Conservation (phyloP, 2,888 invertebrate species). For the Apotomis capreana region DNA sequence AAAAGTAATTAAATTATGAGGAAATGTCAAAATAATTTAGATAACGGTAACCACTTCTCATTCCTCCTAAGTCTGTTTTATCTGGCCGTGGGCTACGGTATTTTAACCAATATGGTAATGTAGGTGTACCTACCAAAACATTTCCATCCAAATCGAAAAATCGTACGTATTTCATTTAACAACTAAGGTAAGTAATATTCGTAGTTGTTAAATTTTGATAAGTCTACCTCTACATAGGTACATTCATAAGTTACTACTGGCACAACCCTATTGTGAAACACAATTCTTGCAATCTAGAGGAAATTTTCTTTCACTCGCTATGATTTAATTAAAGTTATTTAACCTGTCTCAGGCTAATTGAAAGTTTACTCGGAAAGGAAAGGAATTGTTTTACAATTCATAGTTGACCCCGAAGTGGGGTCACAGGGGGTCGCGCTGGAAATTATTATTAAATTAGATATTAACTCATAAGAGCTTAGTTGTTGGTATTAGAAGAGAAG, state of each 20-base stretch:
- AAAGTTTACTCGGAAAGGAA: conserved; percentile 68
- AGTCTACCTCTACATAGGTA: no score
- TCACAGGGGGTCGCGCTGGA: conserved; percentile 53
- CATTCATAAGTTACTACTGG: conserved; percentile 12
- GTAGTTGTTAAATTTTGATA: no score
- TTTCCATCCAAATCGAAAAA: no score
- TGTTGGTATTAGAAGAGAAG: not conserved
- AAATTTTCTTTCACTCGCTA: conserved; percentile 62
- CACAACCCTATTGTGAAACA: conserved; percentile 59
- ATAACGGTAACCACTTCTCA: no score
- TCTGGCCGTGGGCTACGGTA: no score
- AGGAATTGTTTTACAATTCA: conserved; percentile 66
- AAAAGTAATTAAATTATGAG: no score
- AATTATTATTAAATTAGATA: conserved; percentile 53
- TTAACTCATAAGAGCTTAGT: conserved; percentile 10
- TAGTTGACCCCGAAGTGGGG: conserved; percentile 53
- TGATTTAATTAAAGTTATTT: conserved; percentile 81
- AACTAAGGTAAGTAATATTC: no score
- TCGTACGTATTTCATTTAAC: no score
- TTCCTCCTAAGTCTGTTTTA: no score
- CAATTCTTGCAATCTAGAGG: conserved; percentile 57
- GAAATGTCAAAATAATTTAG: no score
- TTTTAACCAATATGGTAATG: no score
- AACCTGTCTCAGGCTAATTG: conserved; percentile 71
- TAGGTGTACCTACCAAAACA: no score